phyloP scores from a whole-genome alignment of 2,797 vertebrate genomes.

The Apogon hyalosoma region DNA sequence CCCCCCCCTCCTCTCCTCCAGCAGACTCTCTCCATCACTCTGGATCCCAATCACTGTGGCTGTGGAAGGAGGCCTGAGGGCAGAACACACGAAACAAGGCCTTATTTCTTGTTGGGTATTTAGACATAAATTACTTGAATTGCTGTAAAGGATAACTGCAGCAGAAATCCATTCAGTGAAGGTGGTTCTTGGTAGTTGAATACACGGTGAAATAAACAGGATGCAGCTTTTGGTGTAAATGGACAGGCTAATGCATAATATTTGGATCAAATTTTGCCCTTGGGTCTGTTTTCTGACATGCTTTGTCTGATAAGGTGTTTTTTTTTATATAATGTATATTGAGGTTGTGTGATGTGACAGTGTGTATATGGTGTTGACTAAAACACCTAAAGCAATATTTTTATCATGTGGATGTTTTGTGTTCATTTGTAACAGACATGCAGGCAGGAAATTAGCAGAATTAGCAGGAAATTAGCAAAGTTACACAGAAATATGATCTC shows the following conservation, averaged over 20 bases:
- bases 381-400: too few species aligned
- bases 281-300: slow-evolving; percentile 14
- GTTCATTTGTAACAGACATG: too few species aligned
- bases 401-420: too few species aligned
- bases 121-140: slow-evolving; percentile 13
- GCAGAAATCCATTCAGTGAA: too few species aligned
- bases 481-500: too few species aligned
- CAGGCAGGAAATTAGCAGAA: too few species aligned
- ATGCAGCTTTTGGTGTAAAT: slow-evolving; percentile 10
- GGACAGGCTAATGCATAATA: slow-evolving; percentile 31
- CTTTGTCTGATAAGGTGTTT: background rate
- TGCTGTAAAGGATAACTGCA: background rate
- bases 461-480: too few species aligned
- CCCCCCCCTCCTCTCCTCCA: slow-evolving; percentile 92
- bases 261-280: slow-evolving; percentile 49
- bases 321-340: too few species aligned
- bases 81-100: slow-evolving; percentile 35
- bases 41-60: slow-evolving; percentile 91
- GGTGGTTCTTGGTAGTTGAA: background rate
- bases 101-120: slow-evolving; percentile 8
- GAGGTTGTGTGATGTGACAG: too few species aligned
- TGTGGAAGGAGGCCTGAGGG: slow-evolving; percentile 92
- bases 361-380: too few species aligned
- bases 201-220: slow-evolving; percentile 13
- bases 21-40: slow-evolving; percentile 90